phyloP scores from a whole-genome alignment of 2,797 vertebrate species.

The Thunnus albacares region DNA sequence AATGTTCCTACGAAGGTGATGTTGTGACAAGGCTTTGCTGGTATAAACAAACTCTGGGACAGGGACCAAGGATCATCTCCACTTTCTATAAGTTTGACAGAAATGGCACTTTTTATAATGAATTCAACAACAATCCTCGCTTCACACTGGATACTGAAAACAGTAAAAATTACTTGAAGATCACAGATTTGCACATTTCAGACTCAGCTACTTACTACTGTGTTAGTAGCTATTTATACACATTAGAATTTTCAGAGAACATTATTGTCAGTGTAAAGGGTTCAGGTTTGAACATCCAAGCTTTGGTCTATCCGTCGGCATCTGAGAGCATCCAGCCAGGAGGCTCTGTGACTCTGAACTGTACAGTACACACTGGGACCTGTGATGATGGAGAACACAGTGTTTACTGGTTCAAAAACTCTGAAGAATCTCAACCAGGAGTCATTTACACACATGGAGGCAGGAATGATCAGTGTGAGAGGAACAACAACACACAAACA shows the following conservation, averaged over 20 bases:
- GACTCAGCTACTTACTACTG: conserved; percentile 57
- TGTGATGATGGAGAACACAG: conserved; percentile 56
- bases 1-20: conserved; percentile 1
- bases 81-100: conserved; percentile 4
- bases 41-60: conserved; percentile 43
- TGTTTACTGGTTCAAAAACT: conserved; percentile 67
- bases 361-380: conserved; percentile 58
- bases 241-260: background rate
- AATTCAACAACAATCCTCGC: conserved; percentile 29
- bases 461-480: conserved; percentile 42
- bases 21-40: conserved; percentile 13
- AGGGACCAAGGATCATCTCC: conserved; percentile 29
- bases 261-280: background rate
- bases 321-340: conserved; percentile 41
- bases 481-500: conserved; percentile 9
- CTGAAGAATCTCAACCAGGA: background rate
- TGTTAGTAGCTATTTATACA: background rate
- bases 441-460: background rate
- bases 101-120: background rate
- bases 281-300: conserved; percentile 4
- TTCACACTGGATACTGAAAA: background rate
- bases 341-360: conserved; percentile 62
- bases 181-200: conserved; percentile 4
- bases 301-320: conserved; percentile 34
- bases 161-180: conserved; percentile 30